Evolutionary conservation across 2,888 invertebrate species (phyloP).

Genomic region (Leptinotarsa rubiginosa): DNA sequence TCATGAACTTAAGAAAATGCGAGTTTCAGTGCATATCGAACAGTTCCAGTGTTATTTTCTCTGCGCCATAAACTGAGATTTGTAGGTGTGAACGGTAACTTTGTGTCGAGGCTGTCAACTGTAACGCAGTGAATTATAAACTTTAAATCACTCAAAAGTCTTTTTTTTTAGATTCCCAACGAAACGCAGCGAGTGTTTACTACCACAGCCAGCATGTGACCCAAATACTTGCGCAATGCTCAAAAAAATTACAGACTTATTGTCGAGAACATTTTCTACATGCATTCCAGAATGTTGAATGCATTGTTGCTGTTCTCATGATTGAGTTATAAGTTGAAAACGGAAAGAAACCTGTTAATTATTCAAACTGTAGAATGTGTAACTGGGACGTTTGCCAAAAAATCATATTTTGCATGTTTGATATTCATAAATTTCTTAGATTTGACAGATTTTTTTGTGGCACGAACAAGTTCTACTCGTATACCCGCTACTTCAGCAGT

Average conservation of each 20-base stretch:
- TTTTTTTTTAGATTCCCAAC: slow-evolving; percentile 33
- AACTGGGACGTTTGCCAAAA: slow-evolving; percentile 10
- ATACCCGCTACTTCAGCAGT: too few relatives aligned
- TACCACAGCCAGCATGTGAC: slow-evolving; percentile 35
- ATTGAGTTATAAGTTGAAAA: slow-evolving; percentile 6
- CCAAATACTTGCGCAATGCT: slow-evolving; percentile 36
- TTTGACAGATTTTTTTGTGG: too few relatives aligned
- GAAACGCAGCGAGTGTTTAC: slow-evolving; percentile 29
- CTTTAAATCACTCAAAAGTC: slow-evolving; percentile 37
- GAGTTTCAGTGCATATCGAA: neutral
- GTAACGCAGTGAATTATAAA: slow-evolving; percentile 36
- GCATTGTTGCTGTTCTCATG: slow-evolving; percentile 19
- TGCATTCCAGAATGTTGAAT: slow-evolving; percentile 20
- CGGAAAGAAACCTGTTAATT: neutral
- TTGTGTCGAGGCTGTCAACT: slow-evolving; percentile 24
- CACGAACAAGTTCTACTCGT: too few relatives aligned
- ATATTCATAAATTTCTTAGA: neutral
- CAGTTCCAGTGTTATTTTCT: neutral
- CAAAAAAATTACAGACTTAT: slow-evolving; percentile 29
- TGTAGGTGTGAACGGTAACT: slow-evolving; percentile 31
- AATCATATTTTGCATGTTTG: neutral
- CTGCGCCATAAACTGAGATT: slow-evolving; percentile 24
- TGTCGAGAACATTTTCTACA: slow-evolving; percentile 11
- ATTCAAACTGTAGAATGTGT: slow-evolving; percentile 7
- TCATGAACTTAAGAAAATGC: neutral